These are phyloP conservation scores for Monomorium pharaonis DNA, from an alignment of 1,140 invertebrate species.

Conservation along the genomic window DNA sequence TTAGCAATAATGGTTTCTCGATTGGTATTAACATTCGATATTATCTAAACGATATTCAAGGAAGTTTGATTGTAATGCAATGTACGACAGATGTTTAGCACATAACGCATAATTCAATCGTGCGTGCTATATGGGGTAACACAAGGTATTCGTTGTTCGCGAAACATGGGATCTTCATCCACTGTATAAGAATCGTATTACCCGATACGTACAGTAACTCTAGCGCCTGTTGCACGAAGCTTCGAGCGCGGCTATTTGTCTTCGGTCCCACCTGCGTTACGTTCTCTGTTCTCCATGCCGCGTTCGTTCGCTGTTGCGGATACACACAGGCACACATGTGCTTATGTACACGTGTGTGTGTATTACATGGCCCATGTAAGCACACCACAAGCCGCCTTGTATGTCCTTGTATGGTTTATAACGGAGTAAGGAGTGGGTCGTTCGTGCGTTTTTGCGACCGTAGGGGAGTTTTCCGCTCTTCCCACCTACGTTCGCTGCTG, in stretches of 20 bases:
- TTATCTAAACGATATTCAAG: neutral
- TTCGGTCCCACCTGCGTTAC: constrained; percentile 45
- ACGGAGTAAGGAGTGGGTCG: neutral
- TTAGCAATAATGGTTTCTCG: neutral
- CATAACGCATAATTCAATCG: neutral
- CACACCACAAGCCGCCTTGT: neutral
- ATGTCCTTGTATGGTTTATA: neutral
- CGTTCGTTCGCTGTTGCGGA: neutral
- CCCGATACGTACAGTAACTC: constrained; percentile 23
- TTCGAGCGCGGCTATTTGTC: constrained; percentile 47
- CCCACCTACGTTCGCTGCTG: neutral
- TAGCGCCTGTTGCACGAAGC: constrained; percentile 33
- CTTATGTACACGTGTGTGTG: neutral
- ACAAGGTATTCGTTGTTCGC: neutral
- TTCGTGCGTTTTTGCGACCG: constrained; percentile 12
- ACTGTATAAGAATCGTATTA: constrained; percentile 48
- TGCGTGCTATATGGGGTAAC: neutral
- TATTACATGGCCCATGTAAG: neutral
- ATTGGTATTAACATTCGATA: neutral
- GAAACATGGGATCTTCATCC: constrained; percentile 23
- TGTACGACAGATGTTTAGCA: neutral
- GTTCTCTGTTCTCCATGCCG: constrained; percentile 16
- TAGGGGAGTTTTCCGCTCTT: neutral
- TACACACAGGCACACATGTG: neutral
- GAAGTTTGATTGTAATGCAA: neutral